Base-by-base conservation (phyloP, 2,888 invertebrate species). In the Pinctada fucata region DNA sequence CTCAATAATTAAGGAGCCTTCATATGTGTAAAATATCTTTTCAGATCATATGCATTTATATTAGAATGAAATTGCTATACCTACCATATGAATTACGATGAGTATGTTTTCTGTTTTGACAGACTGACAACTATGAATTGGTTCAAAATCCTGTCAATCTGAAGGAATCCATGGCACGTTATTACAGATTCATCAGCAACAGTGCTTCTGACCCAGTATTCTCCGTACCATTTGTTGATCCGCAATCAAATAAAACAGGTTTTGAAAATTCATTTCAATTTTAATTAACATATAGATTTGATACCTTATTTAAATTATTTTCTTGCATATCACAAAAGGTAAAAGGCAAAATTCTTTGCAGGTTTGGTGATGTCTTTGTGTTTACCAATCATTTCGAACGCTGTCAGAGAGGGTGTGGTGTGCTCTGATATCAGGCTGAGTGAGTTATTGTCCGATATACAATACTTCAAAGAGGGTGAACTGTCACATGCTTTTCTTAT, bases 401-500 rank as follows among this genome's bases (percentile, higher is more conserved):
- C 68, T 13, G 13, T 8, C 10, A 49, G 51, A 51, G 31, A 72
- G 10, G 74, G 78, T 45, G 73, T 78, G 4, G 16, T 63, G 8
- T 74, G 74, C 64, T 52, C 70, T 50, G 74, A 74, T 31, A 65
- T 74, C 16, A 48, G 45, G 2, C 50, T 69, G 50, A 69, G 64
- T 49, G 69, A 78, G 16, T 31, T 70, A 4, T 49, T 74, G 2
- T 64, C 78, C 3, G 78, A 78, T 6, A 63, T 74, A 51, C 65
- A 72, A n/a, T 70, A 78, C 47, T 78, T 78, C n/a, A 69, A 66
- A 64, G 49, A 75, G 68, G 78, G 78, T 70, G 74, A 78, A 58
- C 64, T 70, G 13, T 78, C 78, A 10, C 75, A 78, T 4, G 75
- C 78, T 13, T 78, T 78, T 48, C 52, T 78, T 10, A 70, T 78